Evolutionary conservation across 2,888 invertebrate genomes (phyloP).

Genomic region (Erynnis tages): DNA sequence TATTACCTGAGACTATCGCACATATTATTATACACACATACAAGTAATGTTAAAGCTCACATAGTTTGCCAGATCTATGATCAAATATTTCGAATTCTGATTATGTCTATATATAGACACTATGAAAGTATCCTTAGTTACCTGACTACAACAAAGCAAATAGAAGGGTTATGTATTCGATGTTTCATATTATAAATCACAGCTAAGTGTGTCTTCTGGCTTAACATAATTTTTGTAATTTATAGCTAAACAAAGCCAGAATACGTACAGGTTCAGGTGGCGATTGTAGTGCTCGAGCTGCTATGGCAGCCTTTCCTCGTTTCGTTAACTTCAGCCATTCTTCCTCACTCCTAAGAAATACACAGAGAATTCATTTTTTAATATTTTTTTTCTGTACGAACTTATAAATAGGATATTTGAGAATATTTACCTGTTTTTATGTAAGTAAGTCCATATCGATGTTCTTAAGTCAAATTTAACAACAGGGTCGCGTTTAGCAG

Average conservation of each 20-base stretch:
- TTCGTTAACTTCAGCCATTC: slow-evolving; percentile 55
- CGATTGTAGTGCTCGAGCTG: slow-evolving; percentile 2
- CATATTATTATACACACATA: no score
- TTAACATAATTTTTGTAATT: background rate
- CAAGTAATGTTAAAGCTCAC: no score
- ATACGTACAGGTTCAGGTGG: slow-evolving; percentile 14
- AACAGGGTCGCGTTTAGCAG: slow-evolving; percentile 91
- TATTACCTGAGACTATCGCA: no score
- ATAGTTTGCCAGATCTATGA: no score
- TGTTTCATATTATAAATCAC: no score
- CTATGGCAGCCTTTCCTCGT: slow-evolving; percentile 8
- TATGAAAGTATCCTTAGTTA: no score
- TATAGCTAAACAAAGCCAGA: background rate
- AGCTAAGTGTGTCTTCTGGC: no score
- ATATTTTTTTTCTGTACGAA: background rate
- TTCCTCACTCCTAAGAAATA: slow-evolving; percentile 58
- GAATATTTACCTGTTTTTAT: slow-evolving; percentile 83
- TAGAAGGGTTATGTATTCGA: no score
- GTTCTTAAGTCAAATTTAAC: slow-evolving; percentile 95
- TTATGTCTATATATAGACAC: no score
- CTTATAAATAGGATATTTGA: background rate
- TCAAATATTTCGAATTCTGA: no score
- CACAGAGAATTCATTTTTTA: no score
- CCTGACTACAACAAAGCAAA: no score
- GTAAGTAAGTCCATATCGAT: slow-evolving; percentile 98